Conservation (phyloP, 2,888 invertebrate species). For the Zygogramma bicolorata region DNA sequence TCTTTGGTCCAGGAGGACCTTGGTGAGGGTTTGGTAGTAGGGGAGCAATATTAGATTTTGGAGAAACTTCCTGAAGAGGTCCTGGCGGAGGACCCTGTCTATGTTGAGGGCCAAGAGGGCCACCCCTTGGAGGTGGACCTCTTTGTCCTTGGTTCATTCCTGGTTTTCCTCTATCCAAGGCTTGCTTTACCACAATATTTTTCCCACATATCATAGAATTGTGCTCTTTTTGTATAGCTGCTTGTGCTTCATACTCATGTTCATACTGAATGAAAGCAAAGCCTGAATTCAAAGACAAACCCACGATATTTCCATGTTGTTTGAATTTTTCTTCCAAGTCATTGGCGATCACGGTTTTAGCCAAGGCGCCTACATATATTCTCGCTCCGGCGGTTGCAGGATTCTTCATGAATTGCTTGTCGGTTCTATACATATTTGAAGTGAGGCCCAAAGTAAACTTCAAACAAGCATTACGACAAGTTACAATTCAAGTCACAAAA, state of each 20-base stretch:
- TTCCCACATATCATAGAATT: constrained; percentile 80
- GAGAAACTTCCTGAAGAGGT: background rate
- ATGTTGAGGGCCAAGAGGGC: constrained; percentile 12
- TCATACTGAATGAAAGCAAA: constrained; percentile 92
- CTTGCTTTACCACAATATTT: constrained; percentile 75
- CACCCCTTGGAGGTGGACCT: constrained; percentile 8
- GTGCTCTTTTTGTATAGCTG: constrained; percentile 80
- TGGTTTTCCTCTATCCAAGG: constrained; percentile 66
- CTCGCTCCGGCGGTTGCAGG: constrained; percentile 80
- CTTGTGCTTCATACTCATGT: constrained; percentile 78
- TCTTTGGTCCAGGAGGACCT: constrained; percentile 8
- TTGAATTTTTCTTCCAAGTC: constrained; percentile 82
- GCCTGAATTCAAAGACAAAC: constrained; percentile 80
- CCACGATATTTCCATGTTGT: constrained; percentile 78
- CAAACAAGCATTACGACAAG: background rate
- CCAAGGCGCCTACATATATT: constrained; percentile 85
- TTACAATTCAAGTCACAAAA: background rate
- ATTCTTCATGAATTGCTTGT: constrained; percentile 75
- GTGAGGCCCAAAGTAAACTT: too few species aligned
- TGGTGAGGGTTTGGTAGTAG: constrained; percentile 16
- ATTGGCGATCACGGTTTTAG: constrained; percentile 70
- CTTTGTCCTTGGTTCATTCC: constrained; percentile 19
- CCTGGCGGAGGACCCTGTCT: constrained; percentile 16
- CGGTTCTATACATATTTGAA: constrained; percentile 63
- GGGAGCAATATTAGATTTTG: constrained; percentile 20